Base-by-base conservation (phyloP, 2,888 invertebrate species). In the Cremastobaeus sp. region DNA sequence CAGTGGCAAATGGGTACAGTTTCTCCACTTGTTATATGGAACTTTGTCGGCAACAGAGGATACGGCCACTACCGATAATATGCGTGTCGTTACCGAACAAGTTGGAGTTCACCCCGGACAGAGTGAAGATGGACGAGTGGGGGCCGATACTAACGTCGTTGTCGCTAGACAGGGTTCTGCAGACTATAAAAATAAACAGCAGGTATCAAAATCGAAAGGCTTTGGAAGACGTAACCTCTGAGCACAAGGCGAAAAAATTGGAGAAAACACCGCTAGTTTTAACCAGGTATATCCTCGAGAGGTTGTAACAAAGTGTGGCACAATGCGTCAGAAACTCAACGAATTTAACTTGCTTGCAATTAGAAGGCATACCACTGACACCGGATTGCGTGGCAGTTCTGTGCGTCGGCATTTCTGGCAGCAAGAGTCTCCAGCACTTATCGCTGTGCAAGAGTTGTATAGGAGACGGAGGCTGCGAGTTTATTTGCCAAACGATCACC, bases 81-180 rank as follows among this genome's bases (percentile, higher is more conserved):
- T 84, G 84, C 65, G 82, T 84, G 1, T 83, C 83, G 0, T 43
- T 88, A 20, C 87, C 87, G 0, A 80, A 91, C 47, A 86, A 89
- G 34, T 80, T 93, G 71, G 94, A 95, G 78, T 92, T 95, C 79
- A 91, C 91, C 76, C 93, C 92, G 50, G 95, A 95, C 82, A 91
- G 94, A 76, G 90, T 95, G 48, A 93, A 92, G 81, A 91, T 93
- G 72, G 91, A 90, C 71, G 94, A 95, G 77, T 95, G 95, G 95
- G 89, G 90, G 21, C 92, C 94, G 0, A 92, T 95, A 45, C 87
- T 93, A 48, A 93, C 93, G 79, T 93, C 95, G 0, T 87, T 95
- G 3, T 90, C 92, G 45, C 90, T 92, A 76, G 95, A 95, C 84
- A 89, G 92, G 48, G 92, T 92, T 69, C 89, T 95, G 2, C 92